These are phyloP conservation scores for Nephila pilipes DNA, from an alignment of 1,140 invertebrate genomes.

Conservation along the genomic window DNA sequence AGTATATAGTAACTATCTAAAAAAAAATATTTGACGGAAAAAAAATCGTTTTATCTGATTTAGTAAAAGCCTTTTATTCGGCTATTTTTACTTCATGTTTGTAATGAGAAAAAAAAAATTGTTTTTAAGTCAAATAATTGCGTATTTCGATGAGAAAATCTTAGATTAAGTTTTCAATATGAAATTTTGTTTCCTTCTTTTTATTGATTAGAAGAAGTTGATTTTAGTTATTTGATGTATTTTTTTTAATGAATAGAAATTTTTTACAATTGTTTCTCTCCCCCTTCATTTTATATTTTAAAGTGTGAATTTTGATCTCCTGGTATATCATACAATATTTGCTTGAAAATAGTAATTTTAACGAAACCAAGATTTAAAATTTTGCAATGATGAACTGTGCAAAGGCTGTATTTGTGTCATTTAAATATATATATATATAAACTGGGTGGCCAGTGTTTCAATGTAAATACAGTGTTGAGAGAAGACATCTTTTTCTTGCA, in stretches of 20 bases:
- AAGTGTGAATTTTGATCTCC: neutral
- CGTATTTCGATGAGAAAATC: no score
- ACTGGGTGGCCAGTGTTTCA: conserved; percentile 15
- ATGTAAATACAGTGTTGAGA: conserved; percentile 68
- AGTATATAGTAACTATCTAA: conserved; percentile 18
- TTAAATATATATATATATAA: conserved; percentile 28
- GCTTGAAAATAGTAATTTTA: neutral
- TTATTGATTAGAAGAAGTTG: no score
- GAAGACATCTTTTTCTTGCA: conserved; percentile 47
- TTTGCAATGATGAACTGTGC: neutral
- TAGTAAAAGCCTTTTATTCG: neutral
- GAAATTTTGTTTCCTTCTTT: no score
- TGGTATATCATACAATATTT: neutral
- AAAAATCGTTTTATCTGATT: neutral
- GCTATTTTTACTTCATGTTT: neutral
- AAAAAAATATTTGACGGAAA: neutral
- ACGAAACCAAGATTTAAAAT: neutral
- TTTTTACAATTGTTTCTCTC: neutral
- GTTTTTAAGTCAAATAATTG: neutral
- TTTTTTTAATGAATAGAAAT: no score
- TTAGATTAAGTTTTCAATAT: no score
- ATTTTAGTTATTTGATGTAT: no score
- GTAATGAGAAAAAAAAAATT: neutral
- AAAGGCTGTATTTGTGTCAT: conserved; percentile 29
- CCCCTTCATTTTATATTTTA: neutral